Conservation (phyloP, 2,113 vertebrate species). For the Lynx canadensis region DNA sequence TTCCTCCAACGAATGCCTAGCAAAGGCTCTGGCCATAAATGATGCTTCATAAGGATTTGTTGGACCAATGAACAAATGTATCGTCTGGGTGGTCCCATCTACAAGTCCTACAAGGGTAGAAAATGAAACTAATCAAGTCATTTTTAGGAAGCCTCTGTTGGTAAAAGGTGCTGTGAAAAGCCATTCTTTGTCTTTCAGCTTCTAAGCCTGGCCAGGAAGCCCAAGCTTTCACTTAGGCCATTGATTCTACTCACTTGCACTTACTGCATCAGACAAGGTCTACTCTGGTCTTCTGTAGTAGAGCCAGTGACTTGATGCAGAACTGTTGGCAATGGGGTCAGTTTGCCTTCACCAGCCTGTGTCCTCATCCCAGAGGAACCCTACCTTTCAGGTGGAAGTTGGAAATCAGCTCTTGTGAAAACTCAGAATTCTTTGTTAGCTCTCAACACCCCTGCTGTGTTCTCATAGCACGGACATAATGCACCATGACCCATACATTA, state of each 20-base stretch:
- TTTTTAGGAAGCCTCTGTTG: not conserved
- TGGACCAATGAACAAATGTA: slow-evolving; percentile 18
- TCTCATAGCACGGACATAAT: not conserved
- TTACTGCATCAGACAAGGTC: not conserved
- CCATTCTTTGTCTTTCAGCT: not conserved
- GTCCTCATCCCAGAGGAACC: not conserved
- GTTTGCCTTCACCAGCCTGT: not conserved
- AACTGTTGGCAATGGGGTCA: not conserved
- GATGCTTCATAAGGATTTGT: not conserved
- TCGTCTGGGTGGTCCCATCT: not conserved
- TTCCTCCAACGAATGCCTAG: not conserved
- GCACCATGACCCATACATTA: not conserved
- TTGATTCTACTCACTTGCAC: not conserved
- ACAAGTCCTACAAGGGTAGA: not conserved
- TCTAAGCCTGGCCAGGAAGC: not conserved
- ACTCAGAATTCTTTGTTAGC: not conserved
- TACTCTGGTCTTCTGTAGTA: not conserved
- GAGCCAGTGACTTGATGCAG: not conserved
- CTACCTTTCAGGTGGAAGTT: not conserved
- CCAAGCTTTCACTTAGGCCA: not conserved
- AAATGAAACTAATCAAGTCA: not conserved
- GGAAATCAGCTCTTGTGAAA: not conserved
- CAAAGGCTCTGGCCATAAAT: not conserved
- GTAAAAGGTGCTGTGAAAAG: not conserved
- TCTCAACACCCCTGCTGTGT: not conserved